phyloP scores from a whole-genome alignment of 2,113 vertebrate genomes.

The Esox niger region DNA sequence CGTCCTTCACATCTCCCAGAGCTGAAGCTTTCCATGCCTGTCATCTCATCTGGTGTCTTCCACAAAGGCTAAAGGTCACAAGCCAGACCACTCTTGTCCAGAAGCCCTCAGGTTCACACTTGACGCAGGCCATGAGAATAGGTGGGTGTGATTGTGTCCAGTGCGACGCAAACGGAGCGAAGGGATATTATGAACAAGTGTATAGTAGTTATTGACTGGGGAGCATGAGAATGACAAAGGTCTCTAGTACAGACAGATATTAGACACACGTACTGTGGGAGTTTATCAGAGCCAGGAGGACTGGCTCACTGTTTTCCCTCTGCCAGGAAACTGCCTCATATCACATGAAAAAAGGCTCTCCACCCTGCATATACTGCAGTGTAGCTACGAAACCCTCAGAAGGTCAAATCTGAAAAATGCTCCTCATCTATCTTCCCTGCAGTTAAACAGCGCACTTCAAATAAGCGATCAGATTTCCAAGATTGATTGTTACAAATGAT shows the following conservation, averaged over 20 bases:
- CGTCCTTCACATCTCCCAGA: constrained; percentile 18
- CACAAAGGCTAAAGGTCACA: background rate
- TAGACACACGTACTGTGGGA: background rate
- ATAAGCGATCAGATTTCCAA: constrained; percentile 9
- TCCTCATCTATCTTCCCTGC: background rate
- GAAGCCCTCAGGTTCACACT: background rate
- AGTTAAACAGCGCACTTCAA: constrained; percentile 4
- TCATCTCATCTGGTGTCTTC: background rate
- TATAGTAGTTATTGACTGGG: background rate
- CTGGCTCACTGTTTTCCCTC: background rate
- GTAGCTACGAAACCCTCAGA: background rate
- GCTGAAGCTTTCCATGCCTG: too few species aligned
- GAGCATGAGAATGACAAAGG: background rate
- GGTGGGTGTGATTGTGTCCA: background rate
- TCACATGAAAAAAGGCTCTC: background rate
- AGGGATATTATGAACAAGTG: too few species aligned
- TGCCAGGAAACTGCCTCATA: background rate
- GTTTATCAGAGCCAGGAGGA: background rate
- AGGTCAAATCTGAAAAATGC: background rate
- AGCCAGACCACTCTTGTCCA: background rate
- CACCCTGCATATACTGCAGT: too few species aligned
- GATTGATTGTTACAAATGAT: constrained; percentile 24
- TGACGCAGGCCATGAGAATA: background rate
- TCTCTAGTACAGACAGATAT: background rate
- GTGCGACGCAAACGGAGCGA: background rate